These are phyloP conservation scores for Eupithecia subumbrata DNA, from an alignment of 2,888 invertebrate genomes.

Conservation along the genomic window DNA sequence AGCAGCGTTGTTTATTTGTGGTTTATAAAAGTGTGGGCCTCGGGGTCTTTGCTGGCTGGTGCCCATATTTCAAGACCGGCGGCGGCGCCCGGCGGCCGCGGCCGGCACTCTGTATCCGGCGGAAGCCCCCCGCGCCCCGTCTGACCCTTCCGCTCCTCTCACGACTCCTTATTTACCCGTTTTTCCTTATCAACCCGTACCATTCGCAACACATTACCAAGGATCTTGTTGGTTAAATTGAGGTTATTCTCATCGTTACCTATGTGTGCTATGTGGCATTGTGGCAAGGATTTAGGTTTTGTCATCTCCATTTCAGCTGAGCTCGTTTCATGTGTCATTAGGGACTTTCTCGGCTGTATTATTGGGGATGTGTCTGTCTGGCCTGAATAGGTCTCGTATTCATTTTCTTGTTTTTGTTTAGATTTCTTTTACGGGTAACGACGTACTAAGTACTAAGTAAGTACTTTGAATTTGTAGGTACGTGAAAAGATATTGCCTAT, in stretches of 20 bases:
- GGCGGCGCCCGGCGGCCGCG: slow-evolving; percentile 49
- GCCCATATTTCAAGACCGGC: slow-evolving; percentile 11
- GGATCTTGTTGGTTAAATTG: slow-evolving; percentile 71
- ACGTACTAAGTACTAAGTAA: too few relatives aligned
- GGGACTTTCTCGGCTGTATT: slow-evolving; percentile 52
- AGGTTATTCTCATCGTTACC: slow-evolving; percentile 60
- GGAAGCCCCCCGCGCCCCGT: slow-evolving; percentile 55
- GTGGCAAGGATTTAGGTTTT: slow-evolving; percentile 58
- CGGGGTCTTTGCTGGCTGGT: slow-evolving; percentile 12
- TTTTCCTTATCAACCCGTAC: slow-evolving; percentile 79
- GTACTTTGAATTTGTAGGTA: too few relatives aligned
- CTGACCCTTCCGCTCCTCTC: slow-evolving; percentile 68
- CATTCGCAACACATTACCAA: slow-evolving; percentile 77
- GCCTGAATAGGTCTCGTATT: slow-evolving; percentile 27
- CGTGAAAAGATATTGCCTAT: background rate
- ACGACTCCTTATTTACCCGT: slow-evolving; percentile 79
- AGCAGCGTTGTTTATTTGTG: slow-evolving; percentile 47
- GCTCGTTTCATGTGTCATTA: slow-evolving; percentile 60
- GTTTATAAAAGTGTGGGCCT: slow-evolving; percentile 56
- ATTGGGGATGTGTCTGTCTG: slow-evolving; percentile 42
- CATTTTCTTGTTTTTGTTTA: slow-evolving; percentile 24
- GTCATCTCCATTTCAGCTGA: slow-evolving; percentile 58
- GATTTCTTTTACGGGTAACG: background rate
- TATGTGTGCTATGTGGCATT: slow-evolving; percentile 50
- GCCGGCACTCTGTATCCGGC: slow-evolving; percentile 65